phyloP scores from a whole-genome alignment of 2,797 vertebrate genomes.

The Xerus rutilus region DNA sequence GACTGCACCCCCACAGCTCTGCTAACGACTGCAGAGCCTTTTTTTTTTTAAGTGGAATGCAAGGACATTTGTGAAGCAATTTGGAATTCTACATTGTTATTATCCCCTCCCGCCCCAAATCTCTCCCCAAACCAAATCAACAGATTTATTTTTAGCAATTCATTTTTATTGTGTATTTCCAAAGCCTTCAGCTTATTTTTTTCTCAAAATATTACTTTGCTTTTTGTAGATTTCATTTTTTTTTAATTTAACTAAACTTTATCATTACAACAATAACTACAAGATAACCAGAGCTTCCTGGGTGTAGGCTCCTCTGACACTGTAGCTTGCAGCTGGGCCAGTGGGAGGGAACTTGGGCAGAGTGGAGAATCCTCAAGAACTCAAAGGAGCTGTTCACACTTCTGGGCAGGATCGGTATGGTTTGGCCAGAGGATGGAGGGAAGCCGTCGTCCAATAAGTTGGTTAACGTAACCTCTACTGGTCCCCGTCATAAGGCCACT shows the following conservation, averaged over 20 bases:
- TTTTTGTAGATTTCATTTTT: slow-evolving; percentile 62
- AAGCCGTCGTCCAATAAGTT: no score
- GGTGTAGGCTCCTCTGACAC: neutral
- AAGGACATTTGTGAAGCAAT: slow-evolving; percentile 31
- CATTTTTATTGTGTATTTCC: slow-evolving; percentile 69
- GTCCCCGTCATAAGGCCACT: neutral
- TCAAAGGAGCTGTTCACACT: neutral
- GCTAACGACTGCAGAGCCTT: neutral
- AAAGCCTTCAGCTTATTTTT: slow-evolving; percentile 68
- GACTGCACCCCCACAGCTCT: neutral
- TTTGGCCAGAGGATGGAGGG: neutral
- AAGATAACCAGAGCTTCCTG: slow-evolving; percentile 27
- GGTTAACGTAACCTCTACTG: neutral
- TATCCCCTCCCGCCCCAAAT: slow-evolving; percentile 40
- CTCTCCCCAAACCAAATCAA: slow-evolving; percentile 66
- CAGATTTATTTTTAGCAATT: slow-evolving; percentile 79
- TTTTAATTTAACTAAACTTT: slow-evolving; percentile 69
- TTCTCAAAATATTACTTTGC: slow-evolving; percentile 63
- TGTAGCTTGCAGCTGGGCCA: neutral
- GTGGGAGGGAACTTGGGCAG: neutral
- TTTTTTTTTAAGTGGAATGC: neutral
- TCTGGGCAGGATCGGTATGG: neutral
- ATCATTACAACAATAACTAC: slow-evolving; percentile 56
- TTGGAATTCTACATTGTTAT: slow-evolving; percentile 65
- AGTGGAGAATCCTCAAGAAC: neutral